These are phyloP conservation scores for Drosophila pseudoobscura DNA, from an alignment of 1,140 invertebrate species.

Conservation along the genomic window DNA sequence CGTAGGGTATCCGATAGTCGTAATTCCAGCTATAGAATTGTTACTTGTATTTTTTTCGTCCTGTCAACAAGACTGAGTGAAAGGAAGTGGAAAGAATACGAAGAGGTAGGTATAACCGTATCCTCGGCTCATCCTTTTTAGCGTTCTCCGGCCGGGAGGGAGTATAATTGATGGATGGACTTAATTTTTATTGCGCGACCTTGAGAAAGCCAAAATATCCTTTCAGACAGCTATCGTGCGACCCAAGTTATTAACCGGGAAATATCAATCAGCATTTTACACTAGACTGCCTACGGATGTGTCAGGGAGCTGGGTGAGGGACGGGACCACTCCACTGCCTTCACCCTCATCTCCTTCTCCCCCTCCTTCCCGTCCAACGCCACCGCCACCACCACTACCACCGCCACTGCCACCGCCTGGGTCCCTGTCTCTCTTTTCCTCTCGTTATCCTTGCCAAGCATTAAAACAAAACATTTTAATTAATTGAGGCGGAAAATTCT, in stretches of 20 bases:
- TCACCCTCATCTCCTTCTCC: too few relatives aligned
- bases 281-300: conserved; percentile 49
- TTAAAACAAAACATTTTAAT: conserved; percentile 80
- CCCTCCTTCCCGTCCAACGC: too few relatives aligned
- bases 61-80: conserved; percentile 29
- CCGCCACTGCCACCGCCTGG: too few relatives aligned
- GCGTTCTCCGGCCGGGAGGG: conserved; percentile 3
- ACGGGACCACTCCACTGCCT: too few relatives aligned
- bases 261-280: conserved; percentile 80
- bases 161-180: conserved; percentile 74
- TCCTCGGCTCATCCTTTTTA: conserved; percentile 1
- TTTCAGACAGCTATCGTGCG: conserved; percentile 1
- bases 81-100: background rate
- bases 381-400: too few relatives aligned
- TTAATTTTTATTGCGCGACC: conserved; percentile 75
- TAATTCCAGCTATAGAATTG: too few relatives aligned
- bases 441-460: conserved; percentile 8
- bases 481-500: conserved; percentile 72
- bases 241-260: conserved; percentile 66
- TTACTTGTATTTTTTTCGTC: background rate
- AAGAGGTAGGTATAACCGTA: background rate
- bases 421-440: background rate
- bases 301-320: background rate
- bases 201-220: conserved; percentile 41
- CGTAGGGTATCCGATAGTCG: too few relatives aligned